Conservation (phyloP, 1,140 invertebrate genomes). For the Goniozus legneri region DNA sequence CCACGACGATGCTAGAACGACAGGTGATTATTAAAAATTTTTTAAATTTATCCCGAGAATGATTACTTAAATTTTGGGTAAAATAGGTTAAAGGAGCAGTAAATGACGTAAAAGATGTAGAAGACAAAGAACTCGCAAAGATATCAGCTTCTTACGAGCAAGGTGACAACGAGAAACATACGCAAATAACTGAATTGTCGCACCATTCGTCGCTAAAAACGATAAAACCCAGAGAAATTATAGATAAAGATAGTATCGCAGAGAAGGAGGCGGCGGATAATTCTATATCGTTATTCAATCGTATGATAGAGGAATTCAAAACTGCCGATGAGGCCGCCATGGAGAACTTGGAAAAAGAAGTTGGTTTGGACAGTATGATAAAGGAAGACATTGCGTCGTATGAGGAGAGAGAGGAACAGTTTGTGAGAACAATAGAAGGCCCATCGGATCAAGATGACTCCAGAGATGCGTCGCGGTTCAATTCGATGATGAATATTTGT, state of each 20-base stretch:
- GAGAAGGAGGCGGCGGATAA: slow-evolving; percentile 8
- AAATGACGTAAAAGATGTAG: not conserved
- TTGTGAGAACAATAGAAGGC: slow-evolving; percentile 25
- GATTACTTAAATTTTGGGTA: too few species aligned
- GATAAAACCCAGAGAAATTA: too few species aligned
- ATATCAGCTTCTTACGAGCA: slow-evolving; percentile 10
- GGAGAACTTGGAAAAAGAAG: slow-evolving; percentile 2
- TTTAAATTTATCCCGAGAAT: too few species aligned
- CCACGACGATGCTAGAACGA: slow-evolving; percentile 23
- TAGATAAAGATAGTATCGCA: slow-evolving; percentile 3
- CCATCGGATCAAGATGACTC: not conserved
- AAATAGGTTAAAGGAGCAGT: slow-evolving; percentile 15
- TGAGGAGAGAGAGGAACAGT: slow-evolving; percentile 30
- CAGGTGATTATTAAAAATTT: slow-evolving; percentile 19
- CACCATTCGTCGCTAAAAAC: too few species aligned
- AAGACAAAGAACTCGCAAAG: not conserved
- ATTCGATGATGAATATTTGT: too few species aligned
- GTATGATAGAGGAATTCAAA: slow-evolving; percentile 28
- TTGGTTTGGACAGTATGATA: not conserved
- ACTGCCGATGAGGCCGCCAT: not conserved
- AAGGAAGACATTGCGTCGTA: slow-evolving; percentile 19
- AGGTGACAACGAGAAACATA: slow-evolving; percentile 22
- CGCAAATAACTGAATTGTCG: not conserved
- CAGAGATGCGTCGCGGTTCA: not conserved
- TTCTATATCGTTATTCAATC: slow-evolving; percentile 17